Base-by-base conservation (phyloP, 64 coral and sea anemone genomes). In the Pocillopora damicornis region DNA sequence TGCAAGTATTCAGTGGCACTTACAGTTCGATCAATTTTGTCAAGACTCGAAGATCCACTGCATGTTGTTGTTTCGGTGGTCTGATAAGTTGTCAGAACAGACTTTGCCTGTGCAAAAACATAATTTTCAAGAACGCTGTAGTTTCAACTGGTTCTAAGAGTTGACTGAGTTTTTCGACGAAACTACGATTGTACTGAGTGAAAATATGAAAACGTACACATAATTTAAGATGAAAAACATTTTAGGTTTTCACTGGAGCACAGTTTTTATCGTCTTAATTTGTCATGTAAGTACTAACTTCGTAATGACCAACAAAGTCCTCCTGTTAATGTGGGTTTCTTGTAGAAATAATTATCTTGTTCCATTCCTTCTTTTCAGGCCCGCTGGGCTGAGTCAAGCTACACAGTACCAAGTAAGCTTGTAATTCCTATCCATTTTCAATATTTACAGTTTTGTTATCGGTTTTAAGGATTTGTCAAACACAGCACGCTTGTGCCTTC, bases 181-280 rank as follows among this genome's bases (percentile, higher is more conserved):
- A 71, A 71, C 67, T 71, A 23, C 22, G 67, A 23, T n/a, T 23
- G 7, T 63, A 7, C 12, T 4, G 8, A 18, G 4, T 13, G 25
- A 63, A 23, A 81, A 34, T 81, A 35, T 63, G 78, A 81, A 63
- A 79, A 81, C 25, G 67, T 10, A 63, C 61, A 15, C 36, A 34
- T 81, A 14, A 9, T 81, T 14, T 81, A 64, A 63, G 22, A 81
- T 81, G 79, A 81, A 63, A 8, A 15, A 63, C 42, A 10, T 38
- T 36, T 37, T 58, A 57, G 79, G 5, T 30, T 63, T 13, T 36
- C 26, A 36, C 18, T 1, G 6, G 59, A 23, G 30, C 25, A 13
- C 60, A 63, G 60, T 81, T 36, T 36, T 81, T 26, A 37, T 63
- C 9, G 35, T 81, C 79, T 81, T 81, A 22, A 13, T 81, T 81